phyloP scores from a whole-genome alignment of 2,888 invertebrate species.

The Sinopyrophorus schimmeli region DNA sequence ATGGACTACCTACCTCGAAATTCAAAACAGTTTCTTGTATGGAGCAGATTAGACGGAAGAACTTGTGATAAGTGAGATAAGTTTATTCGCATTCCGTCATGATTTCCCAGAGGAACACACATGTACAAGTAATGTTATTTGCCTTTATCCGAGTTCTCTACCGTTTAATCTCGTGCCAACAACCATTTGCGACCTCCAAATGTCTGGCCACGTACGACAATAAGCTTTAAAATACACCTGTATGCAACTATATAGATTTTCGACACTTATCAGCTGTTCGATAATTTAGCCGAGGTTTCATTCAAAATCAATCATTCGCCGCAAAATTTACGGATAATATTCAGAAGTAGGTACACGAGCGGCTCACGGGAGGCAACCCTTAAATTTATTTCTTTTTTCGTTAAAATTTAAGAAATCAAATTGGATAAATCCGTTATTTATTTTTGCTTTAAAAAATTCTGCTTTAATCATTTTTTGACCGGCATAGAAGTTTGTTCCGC shows the following conservation, averaged over 20 bases:
- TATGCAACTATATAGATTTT: conserved; percentile 19
- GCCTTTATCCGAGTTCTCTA: conserved; percentile 34
- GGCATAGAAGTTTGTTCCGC: too few species aligned
- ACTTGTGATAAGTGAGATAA: conserved; percentile 49
- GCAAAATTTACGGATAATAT: too few species aligned
- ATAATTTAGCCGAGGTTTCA: too few species aligned
- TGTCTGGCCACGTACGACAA: conserved; percentile 19
- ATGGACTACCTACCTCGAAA: conserved; percentile 44
- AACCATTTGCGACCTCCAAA: conserved; percentile 37
- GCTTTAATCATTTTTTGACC: too few species aligned
- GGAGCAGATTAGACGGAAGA: conserved; percentile 45
- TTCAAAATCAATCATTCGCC: too few species aligned
- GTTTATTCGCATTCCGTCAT: conserved; percentile 47
- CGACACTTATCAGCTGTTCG: conserved; percentile 4
- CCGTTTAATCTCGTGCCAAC: conserved; percentile 35
- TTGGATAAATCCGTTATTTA: too few species aligned
- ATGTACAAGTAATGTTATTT: conserved; percentile 48
- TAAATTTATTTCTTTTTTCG: too few species aligned
- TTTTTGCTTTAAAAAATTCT: too few species aligned
- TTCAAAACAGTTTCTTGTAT: conserved; percentile 44
- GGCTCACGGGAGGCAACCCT: too few species aligned
- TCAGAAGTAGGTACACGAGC: too few species aligned
- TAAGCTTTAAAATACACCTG: conserved; percentile 16
- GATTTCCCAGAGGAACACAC: conserved; percentile 49
- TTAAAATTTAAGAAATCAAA: too few species aligned